Percentiles rank a stretch among this genome's conserved stretches.
Evolutionary conservation across 35 echinoderm and acorn worm species (phyloP).

Genomic region (Diadema setosum): DNA sequence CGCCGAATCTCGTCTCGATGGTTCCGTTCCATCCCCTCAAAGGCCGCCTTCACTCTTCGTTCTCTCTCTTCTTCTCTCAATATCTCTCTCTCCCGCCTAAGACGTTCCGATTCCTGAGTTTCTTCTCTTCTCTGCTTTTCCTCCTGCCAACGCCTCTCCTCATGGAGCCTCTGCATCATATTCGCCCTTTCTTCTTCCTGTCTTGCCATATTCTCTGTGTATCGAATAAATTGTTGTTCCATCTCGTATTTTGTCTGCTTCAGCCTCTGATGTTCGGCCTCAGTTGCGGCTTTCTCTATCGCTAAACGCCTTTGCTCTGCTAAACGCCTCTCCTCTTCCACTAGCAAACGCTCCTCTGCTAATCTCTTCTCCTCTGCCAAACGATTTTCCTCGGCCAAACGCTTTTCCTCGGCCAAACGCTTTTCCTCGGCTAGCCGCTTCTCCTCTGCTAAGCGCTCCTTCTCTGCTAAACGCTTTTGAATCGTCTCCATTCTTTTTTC

Average conservation of each 20-base stretch:
- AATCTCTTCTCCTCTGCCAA: not conserved
- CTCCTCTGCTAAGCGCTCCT: not conserved
- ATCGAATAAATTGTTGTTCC: not conserved
- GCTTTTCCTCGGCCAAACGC: not conserved
- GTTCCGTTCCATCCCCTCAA: not conserved
- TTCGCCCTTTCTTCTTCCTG: too few relatives aligned
- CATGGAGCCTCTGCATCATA: too few relatives aligned
- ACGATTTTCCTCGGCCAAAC: too few relatives aligned
- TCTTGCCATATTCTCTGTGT: too few relatives aligned
- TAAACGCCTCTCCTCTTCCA: not conserved
- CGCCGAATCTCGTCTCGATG: not conserved
- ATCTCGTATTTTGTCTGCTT: not conserved
- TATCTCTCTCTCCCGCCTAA: not conserved
- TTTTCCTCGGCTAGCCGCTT: not conserved
- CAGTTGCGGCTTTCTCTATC: not conserved
- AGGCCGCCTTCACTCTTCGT: not conserved
- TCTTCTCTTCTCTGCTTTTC: not conserved
- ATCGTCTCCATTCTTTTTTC: not conserved
- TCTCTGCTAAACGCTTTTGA: not conserved
- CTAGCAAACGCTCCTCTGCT: not conserved
- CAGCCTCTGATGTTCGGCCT: not conserved
- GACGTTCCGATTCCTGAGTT: not conserved
- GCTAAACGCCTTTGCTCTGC: not conserved
- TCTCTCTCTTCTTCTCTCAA: not conserved
- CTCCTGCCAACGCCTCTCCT: not conserved